These are phyloP conservation scores for Bradypodion ventrale DNA, from an alignment of 2,797 vertebrate species.

Conservation along the genomic window DNA sequence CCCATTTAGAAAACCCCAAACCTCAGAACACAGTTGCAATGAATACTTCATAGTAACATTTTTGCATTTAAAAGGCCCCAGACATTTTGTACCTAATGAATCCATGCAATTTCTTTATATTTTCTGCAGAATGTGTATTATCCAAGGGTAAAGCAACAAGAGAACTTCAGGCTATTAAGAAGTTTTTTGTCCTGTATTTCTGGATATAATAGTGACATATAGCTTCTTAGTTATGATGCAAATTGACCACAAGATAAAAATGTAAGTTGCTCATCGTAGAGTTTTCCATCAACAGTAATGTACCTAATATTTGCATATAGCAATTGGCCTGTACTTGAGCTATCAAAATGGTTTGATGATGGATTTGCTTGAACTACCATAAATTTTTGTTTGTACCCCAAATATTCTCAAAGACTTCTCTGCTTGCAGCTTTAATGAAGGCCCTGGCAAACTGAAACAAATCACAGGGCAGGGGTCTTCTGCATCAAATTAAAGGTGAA, in stretches of 20 bases:
- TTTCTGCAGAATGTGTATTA: constrained; percentile 2
- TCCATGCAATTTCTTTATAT: constrained; percentile 4
- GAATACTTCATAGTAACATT: background rate
- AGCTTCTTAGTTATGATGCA: constrained; percentile 7
- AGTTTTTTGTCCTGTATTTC: background rate
- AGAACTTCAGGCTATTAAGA: constrained; percentile 23
- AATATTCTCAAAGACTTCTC: background rate
- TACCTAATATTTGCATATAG: constrained; percentile 20
- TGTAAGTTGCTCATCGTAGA: background rate
- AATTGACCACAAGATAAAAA: background rate
- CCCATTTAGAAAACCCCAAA: background rate
- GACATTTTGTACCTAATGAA: background rate
- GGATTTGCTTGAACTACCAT: background rate
- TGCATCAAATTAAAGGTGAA: background rate
- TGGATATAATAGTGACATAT: background rate
- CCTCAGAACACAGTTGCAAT: background rate
- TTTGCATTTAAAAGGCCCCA: background rate
- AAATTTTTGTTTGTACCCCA: background rate
- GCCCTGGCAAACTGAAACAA: background rate
- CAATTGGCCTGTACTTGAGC: background rate
- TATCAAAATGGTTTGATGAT: background rate
- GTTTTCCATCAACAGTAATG: constrained; percentile 6
- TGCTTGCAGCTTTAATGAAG: background rate
- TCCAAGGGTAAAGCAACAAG: constrained; percentile 8
- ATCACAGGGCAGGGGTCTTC: background rate